Base-by-base conservation (phyloP, 2,888 invertebrate genomes). In the Erpobdella octoculata region DNA sequence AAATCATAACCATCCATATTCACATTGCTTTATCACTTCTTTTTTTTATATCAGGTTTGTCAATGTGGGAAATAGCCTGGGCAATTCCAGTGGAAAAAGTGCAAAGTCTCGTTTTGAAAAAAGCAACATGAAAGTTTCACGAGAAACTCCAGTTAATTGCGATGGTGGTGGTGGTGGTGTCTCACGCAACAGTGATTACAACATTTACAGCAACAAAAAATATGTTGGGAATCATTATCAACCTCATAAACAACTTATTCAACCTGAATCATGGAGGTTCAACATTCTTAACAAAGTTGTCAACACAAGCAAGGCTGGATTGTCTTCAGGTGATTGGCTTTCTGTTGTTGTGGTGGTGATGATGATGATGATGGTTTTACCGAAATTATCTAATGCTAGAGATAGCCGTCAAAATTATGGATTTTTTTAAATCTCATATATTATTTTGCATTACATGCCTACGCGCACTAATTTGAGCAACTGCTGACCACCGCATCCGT, bases 211-310 rank as follows among this genome's bases (percentile, higher is more conserved):
- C 46, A 18, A 61, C 36, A 28, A 69, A 3, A 9, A 46, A n/a
- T 35, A 25, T 6, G 8, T 36, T 62, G 53, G 48, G 12, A 21
- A 64, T 68, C 48, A 25, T 18, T n/a, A 68, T 46, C 69, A 68
- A 9, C 69, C 46, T 15, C 69, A 68, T 12, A 46, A 48, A 21
- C 68, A 58, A 21, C 48, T 58, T 68, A 6, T 58, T 70, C 70
- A 65, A 25, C 15, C 28, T 1, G 48, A 65, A 8, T 48, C 28
- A 1, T 48, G 41, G 31, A 48, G 38, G 25, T 38, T 53, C 31
- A 31, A n/a, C 6, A 46, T 69, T 28, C 25, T 69, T 9, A 69
- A 25, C n/a, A 62, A 36, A 28, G 41, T 70, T 25, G 41, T 59
- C 38, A 66, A 9, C 62, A 67, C 31, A 21, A 62, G 35, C 62